Evolutionary conservation across 2,888 invertebrate genomes (phyloP).

Genomic region (Autographa gamma): DNA sequence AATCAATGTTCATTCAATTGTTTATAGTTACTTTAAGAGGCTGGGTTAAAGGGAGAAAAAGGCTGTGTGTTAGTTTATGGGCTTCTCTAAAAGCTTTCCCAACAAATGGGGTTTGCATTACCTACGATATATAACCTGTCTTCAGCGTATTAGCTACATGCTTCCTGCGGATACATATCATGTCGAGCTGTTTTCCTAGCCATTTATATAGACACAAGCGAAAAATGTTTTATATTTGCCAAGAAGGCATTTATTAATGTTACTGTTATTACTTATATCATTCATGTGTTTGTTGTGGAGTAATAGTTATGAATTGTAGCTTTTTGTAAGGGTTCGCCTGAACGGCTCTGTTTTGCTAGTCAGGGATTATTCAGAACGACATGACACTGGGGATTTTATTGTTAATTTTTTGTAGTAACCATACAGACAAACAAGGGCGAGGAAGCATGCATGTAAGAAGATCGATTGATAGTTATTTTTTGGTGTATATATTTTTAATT

Average conservation of each 20-base stretch:
- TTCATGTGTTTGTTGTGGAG: constrained; percentile 12
- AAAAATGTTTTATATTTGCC: constrained; percentile 73
- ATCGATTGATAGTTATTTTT: no score
- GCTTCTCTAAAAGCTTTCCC: constrained; percentile 71
- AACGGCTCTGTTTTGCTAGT: background rate
- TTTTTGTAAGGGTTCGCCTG: background rate
- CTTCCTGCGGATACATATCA: constrained; percentile 78
- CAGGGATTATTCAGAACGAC: background rate
- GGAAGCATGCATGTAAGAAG: background rate
- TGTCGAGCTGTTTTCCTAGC: constrained; percentile 74
- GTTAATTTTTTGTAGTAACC: background rate
- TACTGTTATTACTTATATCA: constrained; percentile 36
- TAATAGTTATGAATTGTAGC: constrained; percentile 1
- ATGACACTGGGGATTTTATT: background rate
- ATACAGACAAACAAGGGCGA: background rate
- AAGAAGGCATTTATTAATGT: constrained; percentile 46
- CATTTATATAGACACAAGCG: constrained; percentile 73
- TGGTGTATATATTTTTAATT: no score
- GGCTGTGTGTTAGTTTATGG: constrained; percentile 64
- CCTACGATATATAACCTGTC: constrained; percentile 77
- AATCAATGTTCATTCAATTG: background rate
- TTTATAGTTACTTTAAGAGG: constrained; percentile 13
- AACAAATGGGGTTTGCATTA: constrained; percentile 72
- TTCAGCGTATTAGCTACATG: constrained; percentile 71
- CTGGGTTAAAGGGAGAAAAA: constrained; percentile 53